phyloP scores from a whole-genome alignment of 2,888 invertebrate genomes.

The Formica aserva region DNA sequence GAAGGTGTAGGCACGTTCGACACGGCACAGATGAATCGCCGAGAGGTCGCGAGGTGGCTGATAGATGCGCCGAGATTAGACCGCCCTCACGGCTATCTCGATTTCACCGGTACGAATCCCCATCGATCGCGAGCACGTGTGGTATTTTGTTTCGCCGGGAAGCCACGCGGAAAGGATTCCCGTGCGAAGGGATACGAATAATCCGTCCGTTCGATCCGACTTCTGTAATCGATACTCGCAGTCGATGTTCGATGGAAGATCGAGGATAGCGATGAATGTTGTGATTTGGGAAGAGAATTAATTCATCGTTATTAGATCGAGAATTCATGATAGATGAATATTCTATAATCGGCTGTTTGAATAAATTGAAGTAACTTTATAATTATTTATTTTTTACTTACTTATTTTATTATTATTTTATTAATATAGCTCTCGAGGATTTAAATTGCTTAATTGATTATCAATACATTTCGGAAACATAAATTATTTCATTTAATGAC shows the following conservation, averaged over 20 bases:
- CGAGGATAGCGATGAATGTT: not conserved
- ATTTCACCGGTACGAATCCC: conserved; percentile 68
- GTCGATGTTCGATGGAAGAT: not conserved
- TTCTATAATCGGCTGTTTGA: not conserved
- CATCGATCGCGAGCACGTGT: conserved; percentile 51
- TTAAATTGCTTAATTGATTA: not conserved
- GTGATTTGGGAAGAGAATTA: not conserved
- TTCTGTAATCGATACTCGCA: conserved; percentile 20
- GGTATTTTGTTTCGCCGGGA: conserved; percentile 70
- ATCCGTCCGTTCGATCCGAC: conserved; percentile 36
- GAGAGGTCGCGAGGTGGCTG: conserved; percentile 73
- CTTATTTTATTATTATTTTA: not conserved
- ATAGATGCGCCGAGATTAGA: conserved; percentile 76
- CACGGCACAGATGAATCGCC: conserved; percentile 74
- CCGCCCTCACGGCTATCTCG: conserved; percentile 70
- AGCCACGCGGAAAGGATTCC: conserved; percentile 46
- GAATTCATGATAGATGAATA: not conserved
- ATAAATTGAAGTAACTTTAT: not conserved
- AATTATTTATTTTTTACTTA: not conserved
- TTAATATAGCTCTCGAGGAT: not conserved
- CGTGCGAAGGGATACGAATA: conserved; percentile 60
- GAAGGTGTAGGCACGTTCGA: conserved; percentile 72
- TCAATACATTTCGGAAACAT: not conserved
- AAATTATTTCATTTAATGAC: conserved; percentile 1
- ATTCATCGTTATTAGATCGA: not conserved